phyloP scores from a whole-genome alignment of 2,888 invertebrate species.

The Acanthoscelides obtectus region DNA sequence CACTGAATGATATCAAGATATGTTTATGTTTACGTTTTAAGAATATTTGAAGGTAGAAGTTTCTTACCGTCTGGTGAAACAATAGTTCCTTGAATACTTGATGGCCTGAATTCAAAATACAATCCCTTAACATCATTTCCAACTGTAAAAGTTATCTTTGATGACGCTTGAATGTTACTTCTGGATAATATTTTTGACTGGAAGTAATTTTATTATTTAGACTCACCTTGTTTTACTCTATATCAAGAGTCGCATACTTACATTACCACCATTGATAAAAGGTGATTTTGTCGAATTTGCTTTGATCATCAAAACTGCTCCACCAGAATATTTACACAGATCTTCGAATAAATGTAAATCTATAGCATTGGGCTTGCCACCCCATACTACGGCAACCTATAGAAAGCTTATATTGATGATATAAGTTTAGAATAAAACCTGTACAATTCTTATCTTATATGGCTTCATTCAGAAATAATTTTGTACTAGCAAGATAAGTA shows the following conservation, averaged over 20 bases:
- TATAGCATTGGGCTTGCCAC: slow-evolving; percentile 44
- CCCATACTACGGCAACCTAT: slow-evolving; percentile 51
- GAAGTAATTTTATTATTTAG: slow-evolving; percentile 13
- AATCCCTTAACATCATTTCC: slow-evolving; percentile 39
- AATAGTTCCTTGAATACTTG: slow-evolving; percentile 22
- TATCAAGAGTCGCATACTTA: slow-evolving; percentile 9
- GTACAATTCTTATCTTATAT: no score
- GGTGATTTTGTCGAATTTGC: slow-evolving; percentile 23
- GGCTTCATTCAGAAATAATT: no score
- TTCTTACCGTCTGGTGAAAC: slow-evolving; percentile 33
- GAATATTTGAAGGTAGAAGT: neutral
- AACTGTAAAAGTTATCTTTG: slow-evolving; percentile 44
- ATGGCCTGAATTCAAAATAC: slow-evolving; percentile 31
- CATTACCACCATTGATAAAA: slow-evolving; percentile 16
- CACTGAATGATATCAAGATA: no score
- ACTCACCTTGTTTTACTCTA: slow-evolving; percentile 20
- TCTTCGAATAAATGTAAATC: slow-evolving; percentile 49
- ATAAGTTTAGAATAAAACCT: no score
- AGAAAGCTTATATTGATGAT: slow-evolving; percentile 14
- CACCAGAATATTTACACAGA: slow-evolving; percentile 47
- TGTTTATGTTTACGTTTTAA: neutral
- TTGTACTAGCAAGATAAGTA: no score
- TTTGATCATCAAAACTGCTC: slow-evolving; percentile 43
- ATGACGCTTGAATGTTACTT: slow-evolving; percentile 27
- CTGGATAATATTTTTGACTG: slow-evolving; percentile 26